These are phyloP conservation scores for Microcebus tavaratra DNA, from an alignment of 2,113 vertebrate genomes.

Conservation along the genomic window DNA sequence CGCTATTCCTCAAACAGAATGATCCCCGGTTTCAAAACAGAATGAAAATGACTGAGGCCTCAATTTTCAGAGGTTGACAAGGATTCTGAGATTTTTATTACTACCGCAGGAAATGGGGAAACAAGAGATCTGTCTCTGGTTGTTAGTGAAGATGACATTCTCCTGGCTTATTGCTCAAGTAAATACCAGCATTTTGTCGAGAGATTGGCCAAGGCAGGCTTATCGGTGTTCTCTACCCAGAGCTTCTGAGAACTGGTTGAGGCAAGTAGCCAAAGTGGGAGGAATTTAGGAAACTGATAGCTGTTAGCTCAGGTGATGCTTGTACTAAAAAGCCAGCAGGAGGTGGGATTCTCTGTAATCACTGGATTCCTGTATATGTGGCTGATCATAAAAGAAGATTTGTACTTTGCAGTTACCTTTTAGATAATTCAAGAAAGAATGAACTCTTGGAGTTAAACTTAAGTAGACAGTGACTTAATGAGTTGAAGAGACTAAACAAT, in stretches of 20 bases:
- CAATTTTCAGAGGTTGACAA: background rate
- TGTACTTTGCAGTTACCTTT: background rate
- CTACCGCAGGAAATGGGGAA: background rate
- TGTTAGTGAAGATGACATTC: background rate
- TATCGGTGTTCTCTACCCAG: background rate
- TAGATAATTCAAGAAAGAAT: slow-evolving; percentile 5
- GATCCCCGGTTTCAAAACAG: background rate
- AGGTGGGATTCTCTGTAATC: background rate
- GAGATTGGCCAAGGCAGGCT: accelerated
- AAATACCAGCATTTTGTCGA: background rate
- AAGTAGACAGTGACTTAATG: background rate
- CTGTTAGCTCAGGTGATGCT: background rate
- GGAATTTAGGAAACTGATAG: background rate
- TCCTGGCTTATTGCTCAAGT: background rate
- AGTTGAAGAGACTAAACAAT: background rate
- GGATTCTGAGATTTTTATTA: background rate
- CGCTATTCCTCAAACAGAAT: background rate
- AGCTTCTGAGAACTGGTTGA: background rate
- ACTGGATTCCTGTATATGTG: background rate
- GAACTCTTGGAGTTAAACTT: background rate
- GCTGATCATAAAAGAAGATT: background rate
- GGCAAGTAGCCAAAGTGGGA: background rate
- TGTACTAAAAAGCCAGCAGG: background rate
- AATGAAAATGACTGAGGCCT: background rate
- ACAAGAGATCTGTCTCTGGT: background rate